phyloP scores from a whole-genome alignment of 2,797 vertebrate species.

The Octomys mimax region DNA sequence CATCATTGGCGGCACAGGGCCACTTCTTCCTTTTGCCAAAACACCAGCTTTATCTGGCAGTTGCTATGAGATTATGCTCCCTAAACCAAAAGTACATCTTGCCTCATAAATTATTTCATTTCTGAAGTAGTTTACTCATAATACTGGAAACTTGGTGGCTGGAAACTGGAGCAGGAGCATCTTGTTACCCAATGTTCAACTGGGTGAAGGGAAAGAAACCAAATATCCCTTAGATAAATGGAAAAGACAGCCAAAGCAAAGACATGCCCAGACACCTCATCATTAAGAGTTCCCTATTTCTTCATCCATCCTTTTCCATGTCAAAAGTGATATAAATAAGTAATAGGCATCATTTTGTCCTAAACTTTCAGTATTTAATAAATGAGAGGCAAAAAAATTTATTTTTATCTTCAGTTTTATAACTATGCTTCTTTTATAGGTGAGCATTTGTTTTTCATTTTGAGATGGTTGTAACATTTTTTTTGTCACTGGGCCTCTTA shows the following conservation, averaged over 20 bases:
- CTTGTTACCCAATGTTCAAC: conserved; percentile 71
- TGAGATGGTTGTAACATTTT: not conserved
- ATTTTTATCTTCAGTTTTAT: conserved; percentile 43
- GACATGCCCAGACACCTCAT: conserved; percentile 33
- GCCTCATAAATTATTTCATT: conserved; percentile 65
- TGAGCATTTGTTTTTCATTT: not conserved
- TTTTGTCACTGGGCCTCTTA: not conserved
- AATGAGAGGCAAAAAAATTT: not conserved
- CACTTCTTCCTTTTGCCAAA: conserved; percentile 61
- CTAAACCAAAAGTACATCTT: conserved; percentile 75
- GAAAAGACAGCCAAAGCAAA: conserved; percentile 54
- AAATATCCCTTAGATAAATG: conserved; percentile 56
- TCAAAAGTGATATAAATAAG: not conserved
- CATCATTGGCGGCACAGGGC: not conserved
- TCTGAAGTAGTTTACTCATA: conserved; percentile 65
- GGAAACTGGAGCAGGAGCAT: conserved; percentile 70
- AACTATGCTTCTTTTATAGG: conserved; percentile 1
- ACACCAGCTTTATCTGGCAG: conserved; percentile 61
- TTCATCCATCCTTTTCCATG: conserved; percentile 21
- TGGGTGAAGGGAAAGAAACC: conserved; percentile 74
- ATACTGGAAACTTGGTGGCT: conserved; percentile 72
- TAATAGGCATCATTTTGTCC: not conserved
- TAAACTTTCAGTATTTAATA: not conserved
- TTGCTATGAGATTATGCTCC: conserved; percentile 39
- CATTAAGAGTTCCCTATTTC: not conserved